Conservation (phyloP, 30 jellyfish, hydroid and myxozoan genomes). For the Pseudorhiza aurosa region DNA sequence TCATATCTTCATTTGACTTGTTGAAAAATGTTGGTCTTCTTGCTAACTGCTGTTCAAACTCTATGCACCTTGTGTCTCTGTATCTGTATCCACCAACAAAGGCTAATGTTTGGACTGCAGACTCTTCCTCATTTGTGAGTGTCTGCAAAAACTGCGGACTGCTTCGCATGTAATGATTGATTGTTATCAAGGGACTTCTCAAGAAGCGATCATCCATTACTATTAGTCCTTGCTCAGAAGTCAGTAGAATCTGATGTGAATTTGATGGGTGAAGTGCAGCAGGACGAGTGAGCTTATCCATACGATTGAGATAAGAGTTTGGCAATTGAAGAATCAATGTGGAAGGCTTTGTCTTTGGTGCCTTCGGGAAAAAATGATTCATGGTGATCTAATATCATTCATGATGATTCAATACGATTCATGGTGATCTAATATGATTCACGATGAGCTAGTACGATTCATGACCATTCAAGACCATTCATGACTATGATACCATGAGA, state of each 20-base stretch:
- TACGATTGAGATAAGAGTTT: slow-evolving; percentile 22
- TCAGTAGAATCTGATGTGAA: slow-evolving; percentile 48
- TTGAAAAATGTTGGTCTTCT: not conserved
- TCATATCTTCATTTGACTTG: not conserved
- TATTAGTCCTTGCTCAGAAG: slow-evolving; percentile 62
- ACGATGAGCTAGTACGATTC: too few species aligned
- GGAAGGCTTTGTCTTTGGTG: slow-evolving; percentile 19
- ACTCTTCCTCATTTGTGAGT: not conserved
- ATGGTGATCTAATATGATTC: too few species aligned
- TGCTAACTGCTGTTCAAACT: slow-evolving; percentile 11
- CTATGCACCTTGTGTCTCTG: slow-evolving; percentile 62
- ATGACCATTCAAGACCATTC: too few species aligned
- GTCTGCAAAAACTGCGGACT: slow-evolving; percentile 68
- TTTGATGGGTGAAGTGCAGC: slow-evolving; percentile 43
- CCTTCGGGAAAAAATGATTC: not conserved
- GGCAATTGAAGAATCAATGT: slow-evolving; percentile 43
- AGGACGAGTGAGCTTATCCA: slow-evolving; percentile 65
- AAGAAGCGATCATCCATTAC: slow-evolving; percentile 58
- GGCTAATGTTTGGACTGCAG: slow-evolving; percentile 45
- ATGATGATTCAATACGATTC: too few species aligned
- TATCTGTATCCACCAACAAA: slow-evolving; percentile 58
- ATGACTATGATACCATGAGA: too few species aligned
- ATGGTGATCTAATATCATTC: too few species aligned
- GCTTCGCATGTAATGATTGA: slow-evolving; percentile 62
- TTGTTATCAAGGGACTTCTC: slow-evolving; percentile 40